Conservation (phyloP, 2,888 invertebrate genomes). For the Byasa hedistus region DNA sequence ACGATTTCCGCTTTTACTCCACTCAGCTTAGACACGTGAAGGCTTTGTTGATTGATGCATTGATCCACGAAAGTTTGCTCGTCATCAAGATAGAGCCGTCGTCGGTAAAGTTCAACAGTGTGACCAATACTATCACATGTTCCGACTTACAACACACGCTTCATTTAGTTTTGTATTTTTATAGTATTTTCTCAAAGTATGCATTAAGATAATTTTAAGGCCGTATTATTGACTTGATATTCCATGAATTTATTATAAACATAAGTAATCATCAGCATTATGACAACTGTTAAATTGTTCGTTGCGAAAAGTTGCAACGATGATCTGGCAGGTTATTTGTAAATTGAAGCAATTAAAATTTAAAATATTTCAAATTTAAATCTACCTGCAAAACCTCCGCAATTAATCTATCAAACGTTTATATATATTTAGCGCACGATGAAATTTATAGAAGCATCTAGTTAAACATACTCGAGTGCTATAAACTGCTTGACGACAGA, state of each 20-base stretch:
- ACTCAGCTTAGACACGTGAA: slow-evolving; percentile 55
- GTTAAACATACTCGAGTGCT: no score
- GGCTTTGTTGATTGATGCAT: slow-evolving; percentile 48
- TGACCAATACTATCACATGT: slow-evolving; percentile 49
- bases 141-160: slow-evolving; percentile 45
- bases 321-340: no score
- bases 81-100: slow-evolving; percentile 17
- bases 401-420: no score
- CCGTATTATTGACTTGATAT: not conserved
- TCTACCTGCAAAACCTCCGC: no score
- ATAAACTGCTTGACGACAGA: no score
- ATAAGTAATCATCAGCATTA: not conserved
- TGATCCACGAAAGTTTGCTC: slow-evolving; percentile 31
- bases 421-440: no score
- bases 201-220: no score
- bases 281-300: no score
- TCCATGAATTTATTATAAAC: not conserved
- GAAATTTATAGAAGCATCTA: no score
- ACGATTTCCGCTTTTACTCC: slow-evolving; percentile 61
- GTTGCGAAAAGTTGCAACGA: no score
- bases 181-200: not conserved
- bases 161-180: slow-evolving; percentile 25
- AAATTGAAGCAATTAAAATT: no score
- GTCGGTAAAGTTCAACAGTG: slow-evolving; percentile 43
- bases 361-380: no score